Evolutionary conservation across 2,113 vertebrate species (phyloP), one percentile per base, ranked within the genome.

Genomic region (Corydoras sp.): DNA sequence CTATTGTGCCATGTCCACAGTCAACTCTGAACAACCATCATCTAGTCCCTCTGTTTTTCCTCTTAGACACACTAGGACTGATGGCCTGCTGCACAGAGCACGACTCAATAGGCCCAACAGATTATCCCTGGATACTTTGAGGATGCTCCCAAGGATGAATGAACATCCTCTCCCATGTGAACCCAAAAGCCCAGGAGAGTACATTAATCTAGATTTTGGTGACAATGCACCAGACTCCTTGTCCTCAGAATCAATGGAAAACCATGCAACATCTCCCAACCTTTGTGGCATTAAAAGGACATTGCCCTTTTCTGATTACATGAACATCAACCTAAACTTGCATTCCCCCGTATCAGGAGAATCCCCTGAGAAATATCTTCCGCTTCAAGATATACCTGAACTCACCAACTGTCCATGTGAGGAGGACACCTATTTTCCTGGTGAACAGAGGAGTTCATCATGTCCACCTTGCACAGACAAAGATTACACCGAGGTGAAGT

Each of bases 191-290:
- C 93, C 94, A 0, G 94, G 96, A 7, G 96, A 99, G 74, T 98
- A 98, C 78, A 93, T 98, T 75, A 95, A 97, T 83, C 95, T 99
- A n/a, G 94, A 95, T 76, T 98, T 96, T 0, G 84, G 90, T 3
- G 85, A 86, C 4, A 84, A 89, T 48, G 69, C 85, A 1, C 65
- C 74, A 11, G 81, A 87, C 58, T 82, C 85, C 0, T 83, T 87
- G 0, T 76, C 86, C 3, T 85, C 86, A 13, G 82, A 51, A 12
- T 79, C 86, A 2, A 77, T 85, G 1, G 86, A 88, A 71, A 85
- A 81, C 29, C 88, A 89, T 0, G 83, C 84, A 1, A 87, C 92
- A 6, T 87, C 91, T 0, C 83, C 90, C 29, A 91, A 86, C 5
- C 92, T 91, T 0, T 24, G 18, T 24, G 86, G 85, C 2, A 85